Evolutionary conservation across 1,140 invertebrate genomes (phyloP), one percentile per base, ranked within the genome.

Genomic region (Episyrphus balteatus): DNA sequence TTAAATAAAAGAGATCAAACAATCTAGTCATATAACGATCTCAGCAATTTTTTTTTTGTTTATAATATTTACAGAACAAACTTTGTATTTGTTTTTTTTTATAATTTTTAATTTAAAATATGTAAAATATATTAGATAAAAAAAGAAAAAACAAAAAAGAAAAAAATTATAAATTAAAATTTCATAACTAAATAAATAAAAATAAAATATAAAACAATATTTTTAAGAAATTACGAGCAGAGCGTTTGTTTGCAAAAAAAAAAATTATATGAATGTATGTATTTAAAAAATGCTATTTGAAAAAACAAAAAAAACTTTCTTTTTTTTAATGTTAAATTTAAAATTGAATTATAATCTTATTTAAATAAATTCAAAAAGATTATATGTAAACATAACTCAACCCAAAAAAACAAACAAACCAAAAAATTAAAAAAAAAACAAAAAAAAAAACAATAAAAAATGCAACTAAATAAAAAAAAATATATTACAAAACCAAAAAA

Each of bases 91-190:
- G 48, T 50, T 55, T 46, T 53, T 55, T 51, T 53, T 42, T 51
- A 51, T 50, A 31, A 43, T 21, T 50, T 41, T 49, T 49, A 51
- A 48, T 36, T 49, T 41, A 50, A 49, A 45, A 40, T 47, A 55
- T 57, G 60, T 42, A 59, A 56, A 55, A 57, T 61, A 56, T 48
- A 18, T 41, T 41, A 18, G 10, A 12, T 19, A 41, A 41, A 41
- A 41, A 19, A 13, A 39, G 14, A 39, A 11, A 3, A 41, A 41
- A 41, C 15, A 41, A 17, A 41, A 41, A 41, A 18, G 11, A 18
- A 42, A 42, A 40, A 50, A 39, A 32, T 30, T 56, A 52, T 55
- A 58, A 57, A 56, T 51, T 61, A 61, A 61, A 62, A 61, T 53
- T 62, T 59, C 61, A 61, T 61, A 19, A 18, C 39, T 12, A 41